Evolutionary conservation across 2,888 invertebrate species (phyloP), one percentile per base, ranked within the genome.

Genomic region (Cyaniris semiargus): DNA sequence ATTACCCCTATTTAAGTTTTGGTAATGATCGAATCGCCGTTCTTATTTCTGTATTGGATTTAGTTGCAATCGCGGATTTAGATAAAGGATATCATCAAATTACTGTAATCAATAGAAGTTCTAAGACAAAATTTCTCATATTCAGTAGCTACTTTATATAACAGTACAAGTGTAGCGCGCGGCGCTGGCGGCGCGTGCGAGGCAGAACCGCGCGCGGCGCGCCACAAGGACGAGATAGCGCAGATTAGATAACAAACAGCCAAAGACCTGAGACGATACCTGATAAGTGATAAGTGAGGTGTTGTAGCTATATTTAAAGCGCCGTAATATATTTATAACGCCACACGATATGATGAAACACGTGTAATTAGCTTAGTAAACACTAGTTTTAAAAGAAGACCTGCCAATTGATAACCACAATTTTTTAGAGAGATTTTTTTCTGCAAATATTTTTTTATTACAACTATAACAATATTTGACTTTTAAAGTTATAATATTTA

Each of bases 211-310:
- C 27, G 27, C 27, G 27, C 53, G 18, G 53, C 15, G 53, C 15
- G 53, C 21, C 70, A n/a, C 76, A 76, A 76, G 76, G 66, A 76
- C 66, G 66, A 70, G 70, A 66, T 44, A 70, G 8, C 76, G 10
- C 60, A 78, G 82, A 82, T 82, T 79, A 82, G 83, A 82, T 83
- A 83, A 78, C 76, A 23, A 31, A 31, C 79, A 79, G 79, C 75
- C 76, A 78, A 77, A 80, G 81, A 81, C 80, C 80, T 76, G 79
- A 76, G 79, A 76, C 70, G 38, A 31, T 18, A 66, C 15, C 31
- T 75, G 76, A 78, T 78, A 78, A 60, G 75, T 60, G 72, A 27
- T 72, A 71, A 53, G n/a, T n/a, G n/a, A n/a, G 27, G 44, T 27
- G 38, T 34, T 70, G 72, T 77, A 31, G 53, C 77, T 75, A 76